Evolutionary conservation across 2,113 vertebrate genomes (phyloP), one percentile per base, ranked within the genome.

Genomic region (Corvus hawaiiensis): DNA sequence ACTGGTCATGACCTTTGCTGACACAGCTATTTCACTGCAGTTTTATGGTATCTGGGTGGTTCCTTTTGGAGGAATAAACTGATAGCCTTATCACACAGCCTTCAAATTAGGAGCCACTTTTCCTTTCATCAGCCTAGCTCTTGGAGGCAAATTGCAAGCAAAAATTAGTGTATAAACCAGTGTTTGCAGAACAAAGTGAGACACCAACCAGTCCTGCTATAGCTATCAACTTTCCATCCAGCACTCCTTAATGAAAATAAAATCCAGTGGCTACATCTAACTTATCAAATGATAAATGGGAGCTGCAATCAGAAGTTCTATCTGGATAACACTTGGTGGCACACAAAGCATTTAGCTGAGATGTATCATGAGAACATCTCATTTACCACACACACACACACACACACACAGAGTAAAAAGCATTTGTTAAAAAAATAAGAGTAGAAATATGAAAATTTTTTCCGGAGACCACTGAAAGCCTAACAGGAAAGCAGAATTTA

Each of bases 401-500:
- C 9, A 3, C 44, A 87, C 9, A 3, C 35, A 87, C 3, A 37
- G 41, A 79, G n/a, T 21, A 66, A 80, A 92, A 94, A 49, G 37
- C 14, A 54, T 49, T 75, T 3, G 0, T 54, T 82, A 75, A 46
- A 75, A 48, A 92, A 94, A 39, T 39, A 89, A 64, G 56, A 84
- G 52, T 68, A 72, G 52, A 87, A 94, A 64, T 79, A 35, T 15
- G 48, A 91, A 87, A 56, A 81, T 87, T 81, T 89, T 81, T 90
- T 68, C 77, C 92, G 77, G 76, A 92, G 24, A 66, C 55, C 71
- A 32, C 48, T 86, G 86, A 89, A 94, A 92, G 86, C n/a, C 49
- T 56, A 95, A 77, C 22, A 94, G 86, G 39, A 93, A 93, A 87
- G 51, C 55, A 92, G 52, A 86, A 89, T 96, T 93, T 88, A 92